A percentile compares a stretch with the other conserved stretches of the same genome.
phyloP scores from a whole-genome alignment of 2,888 invertebrate species.

The Cinara cedri region DNA sequence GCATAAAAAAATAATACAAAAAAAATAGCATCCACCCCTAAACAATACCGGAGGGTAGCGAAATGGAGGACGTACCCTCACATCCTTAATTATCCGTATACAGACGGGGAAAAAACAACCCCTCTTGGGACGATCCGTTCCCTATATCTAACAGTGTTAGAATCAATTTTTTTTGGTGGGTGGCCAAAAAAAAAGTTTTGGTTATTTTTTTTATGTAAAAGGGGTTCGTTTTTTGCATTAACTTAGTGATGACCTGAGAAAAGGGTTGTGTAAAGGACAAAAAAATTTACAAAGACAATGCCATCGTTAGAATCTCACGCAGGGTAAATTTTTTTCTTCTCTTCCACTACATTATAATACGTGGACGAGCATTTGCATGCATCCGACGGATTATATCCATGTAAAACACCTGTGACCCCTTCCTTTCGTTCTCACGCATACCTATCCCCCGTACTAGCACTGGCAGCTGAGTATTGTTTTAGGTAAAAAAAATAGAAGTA shows the following conservation, averaged over 20 bases:
- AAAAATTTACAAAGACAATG: conserved; percentile 56
- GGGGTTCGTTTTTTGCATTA: conserved; percentile 47
- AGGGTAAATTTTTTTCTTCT: conserved; percentile 52
- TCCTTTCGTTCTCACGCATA: conserved; percentile 51
- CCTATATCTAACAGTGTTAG: conserved; percentile 27
- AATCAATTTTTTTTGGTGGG: conserved; percentile 54
- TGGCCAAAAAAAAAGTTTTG: conserved; percentile 47
- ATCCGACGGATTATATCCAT: conserved; percentile 52
- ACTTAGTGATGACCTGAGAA: conserved; percentile 53
- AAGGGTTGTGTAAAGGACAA: conserved; percentile 51
- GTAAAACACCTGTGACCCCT: conserved; percentile 53
- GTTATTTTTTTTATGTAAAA: conserved; percentile 51
- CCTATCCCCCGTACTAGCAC: conserved; percentile 16
- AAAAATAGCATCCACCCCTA: conserved; percentile 57
- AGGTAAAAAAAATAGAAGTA: conserved; percentile 36
- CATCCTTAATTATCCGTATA: conserved; percentile 52
- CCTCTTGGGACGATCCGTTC: conserved; percentile 12
- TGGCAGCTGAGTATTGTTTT: conserved; percentile 57
- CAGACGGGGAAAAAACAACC: conserved; percentile 28
- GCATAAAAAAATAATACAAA: conserved; percentile 51
- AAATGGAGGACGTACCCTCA: conserved; percentile 53
- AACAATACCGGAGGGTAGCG: conserved; percentile 53
- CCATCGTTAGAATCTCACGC: conserved; percentile 51
- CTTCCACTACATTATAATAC: conserved; percentile 47
- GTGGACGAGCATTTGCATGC: conserved; percentile 55